A percentile compares a stretch with the other conserved stretches of the same genome.
Conservation (phyloP, 1,140 invertebrate genomes). For the Dufourea novaeangliae region DNA sequence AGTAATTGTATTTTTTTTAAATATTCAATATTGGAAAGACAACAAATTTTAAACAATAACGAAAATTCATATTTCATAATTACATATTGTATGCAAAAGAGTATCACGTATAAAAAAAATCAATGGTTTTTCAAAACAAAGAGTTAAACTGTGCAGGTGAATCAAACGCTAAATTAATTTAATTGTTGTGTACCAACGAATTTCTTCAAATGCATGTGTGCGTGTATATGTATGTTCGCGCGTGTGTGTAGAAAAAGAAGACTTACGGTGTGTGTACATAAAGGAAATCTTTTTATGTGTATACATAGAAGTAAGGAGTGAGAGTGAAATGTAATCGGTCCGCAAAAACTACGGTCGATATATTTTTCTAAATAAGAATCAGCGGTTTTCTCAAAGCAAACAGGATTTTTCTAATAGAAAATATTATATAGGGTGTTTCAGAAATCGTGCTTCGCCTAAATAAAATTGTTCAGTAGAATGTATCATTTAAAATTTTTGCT, state of each 20-base stretch:
- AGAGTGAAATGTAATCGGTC: conserved; percentile 23
- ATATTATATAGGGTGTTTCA: conserved; percentile 29
- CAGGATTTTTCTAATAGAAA: conserved; percentile 32
- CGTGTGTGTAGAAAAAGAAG: not conserved
- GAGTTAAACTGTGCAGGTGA: conserved; percentile 22
- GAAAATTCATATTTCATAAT: not conserved
- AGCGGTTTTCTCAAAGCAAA: conserved; percentile 18
- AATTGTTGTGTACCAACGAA: conserved; percentile 22
- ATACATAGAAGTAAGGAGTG: conserved; percentile 6
- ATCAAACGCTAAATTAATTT: conserved; percentile 46
- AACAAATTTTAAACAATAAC: not conserved
- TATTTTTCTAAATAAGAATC: conserved; percentile 42
- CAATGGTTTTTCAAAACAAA: conserved; percentile 9
- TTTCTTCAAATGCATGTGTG: not conserved
- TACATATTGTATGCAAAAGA: not conserved
- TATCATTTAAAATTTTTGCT: conserved; percentile 21
- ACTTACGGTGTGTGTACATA: not conserved
- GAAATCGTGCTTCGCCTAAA: not conserved
- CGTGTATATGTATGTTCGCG: not conserved
- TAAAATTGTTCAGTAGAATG: conserved; percentile 9
- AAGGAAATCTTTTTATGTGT: conserved; percentile 9
- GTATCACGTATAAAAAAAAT: no score
- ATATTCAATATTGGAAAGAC: not conserved
- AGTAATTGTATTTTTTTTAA: not conserved
- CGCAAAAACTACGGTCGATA: conserved; percentile 15